Evolutionary conservation across 2,888 invertebrate genomes (phyloP), one percentile per base, ranked within the genome.

Genomic region (Hydrotaea cyrtoneurina): DNA sequence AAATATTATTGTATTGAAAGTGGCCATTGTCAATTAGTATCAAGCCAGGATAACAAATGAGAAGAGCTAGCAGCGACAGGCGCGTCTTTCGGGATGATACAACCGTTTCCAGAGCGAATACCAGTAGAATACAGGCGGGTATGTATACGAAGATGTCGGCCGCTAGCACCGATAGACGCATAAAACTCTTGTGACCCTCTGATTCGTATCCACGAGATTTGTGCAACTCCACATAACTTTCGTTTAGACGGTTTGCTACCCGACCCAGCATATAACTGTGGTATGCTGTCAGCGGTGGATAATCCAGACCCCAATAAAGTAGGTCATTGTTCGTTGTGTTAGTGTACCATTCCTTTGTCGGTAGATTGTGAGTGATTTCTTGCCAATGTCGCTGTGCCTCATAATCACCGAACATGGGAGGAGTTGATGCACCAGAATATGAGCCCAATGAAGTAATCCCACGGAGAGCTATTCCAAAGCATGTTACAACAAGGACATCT

Each of bases 371-470:
- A 0, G 99, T 98, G 80, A 99, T 95, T 93, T 99, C 99, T 95
- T 99, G 98, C 99, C 99, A 99, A 92, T 99, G 99, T 69, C 99
- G 94, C 92, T 99, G 99, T 0, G 99, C 99, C 93, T 99, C 99
- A 92, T 96, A 99, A 92, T 99, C 99, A 2, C 99, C 99, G 93
- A 94, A 98, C 96, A 98, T 97, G 0, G 99, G 99, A 0, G 97
- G 95, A 83, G 94, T 95, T 19, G 94, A 94, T 90, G 95, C 93
- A 0, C 98, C 98, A 8, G 97, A 97, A 92, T 97, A 96, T 0
- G 96, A 94, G 91, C 96, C 95, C 10, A 96, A 93, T 1, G 95
- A 95, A 66, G 96, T 94, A 88, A 95, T 95, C 93, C 96, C 95
- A 88, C 97, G 94, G 87, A 97, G 92, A 0, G 89, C 87, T 31